phyloP scores from a whole-genome alignment of 2,888 invertebrate genomes.

The Pardosa pseudoannulata region DNA sequence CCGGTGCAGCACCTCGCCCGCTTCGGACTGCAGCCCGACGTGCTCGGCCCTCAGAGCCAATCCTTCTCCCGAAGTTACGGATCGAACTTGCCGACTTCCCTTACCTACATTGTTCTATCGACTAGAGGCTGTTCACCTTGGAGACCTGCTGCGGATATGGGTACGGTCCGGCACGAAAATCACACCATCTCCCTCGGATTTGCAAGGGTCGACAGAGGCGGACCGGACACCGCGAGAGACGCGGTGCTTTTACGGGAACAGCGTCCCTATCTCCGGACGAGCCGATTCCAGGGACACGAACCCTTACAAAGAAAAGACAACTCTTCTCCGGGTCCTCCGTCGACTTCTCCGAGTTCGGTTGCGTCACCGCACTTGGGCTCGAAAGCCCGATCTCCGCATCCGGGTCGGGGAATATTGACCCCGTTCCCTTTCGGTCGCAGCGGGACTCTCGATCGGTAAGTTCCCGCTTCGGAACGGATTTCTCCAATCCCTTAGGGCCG shows the following conservation, averaged over 20 bases:
- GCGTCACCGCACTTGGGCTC: no score
- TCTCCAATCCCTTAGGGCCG: no score
- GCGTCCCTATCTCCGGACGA: constrained; percentile 78
- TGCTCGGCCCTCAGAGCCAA: constrained; percentile 85
- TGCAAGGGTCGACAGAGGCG: no score
- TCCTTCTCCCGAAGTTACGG: constrained; percentile 83
- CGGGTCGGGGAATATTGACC: no score
- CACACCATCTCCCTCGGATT: constrained; percentile 68
- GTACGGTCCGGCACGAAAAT: constrained; percentile 74
- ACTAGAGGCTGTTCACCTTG: constrained; percentile 85
- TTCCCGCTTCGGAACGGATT: no score
- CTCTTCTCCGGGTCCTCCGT: no score
- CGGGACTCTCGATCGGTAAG: no score
- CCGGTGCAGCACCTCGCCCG: no score
- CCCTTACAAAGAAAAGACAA: constrained; percentile 17
- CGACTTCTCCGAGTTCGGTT: no score
- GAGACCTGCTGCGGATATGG: constrained; percentile 87
- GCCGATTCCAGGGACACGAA: constrained; percentile 78
- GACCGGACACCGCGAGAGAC: constrained; percentile 78
- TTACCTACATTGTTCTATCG: constrained; percentile 84
- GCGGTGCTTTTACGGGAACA: constrained; percentile 77
- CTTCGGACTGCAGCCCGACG: constrained; percentile 81
- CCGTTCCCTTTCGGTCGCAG: no score
- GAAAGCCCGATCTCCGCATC: no score
- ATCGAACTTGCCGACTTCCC: constrained; percentile 84